Percentiles rank a stretch among this genome's conserved stretches.
Evolutionary conservation across 2,113 vertebrate species (phyloP).

Genomic region (Rhea pennata): DNA sequence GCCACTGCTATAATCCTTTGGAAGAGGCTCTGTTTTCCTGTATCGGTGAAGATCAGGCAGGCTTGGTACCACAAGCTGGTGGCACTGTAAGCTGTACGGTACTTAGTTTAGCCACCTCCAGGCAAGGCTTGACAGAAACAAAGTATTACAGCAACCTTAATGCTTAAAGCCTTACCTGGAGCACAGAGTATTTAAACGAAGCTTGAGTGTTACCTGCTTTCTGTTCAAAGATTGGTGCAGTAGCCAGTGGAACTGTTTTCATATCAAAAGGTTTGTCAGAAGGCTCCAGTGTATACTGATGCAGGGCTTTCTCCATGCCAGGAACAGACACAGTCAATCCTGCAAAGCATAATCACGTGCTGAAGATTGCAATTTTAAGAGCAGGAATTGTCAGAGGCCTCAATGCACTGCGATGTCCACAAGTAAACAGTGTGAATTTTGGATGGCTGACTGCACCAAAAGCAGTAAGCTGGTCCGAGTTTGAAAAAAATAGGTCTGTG

Average conservation of each 20-base stretch:
- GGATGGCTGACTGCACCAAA: not conserved
- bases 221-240: slow-evolving; percentile 87
- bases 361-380: not conserved
- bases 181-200: fast-evolving
- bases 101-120: not conserved
- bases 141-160: fast-evolving
- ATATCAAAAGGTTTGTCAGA: slow-evolving; percentile 96
- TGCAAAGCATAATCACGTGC: slow-evolving; percentile 35
- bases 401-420: not conserved
- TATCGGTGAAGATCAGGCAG: not conserved
- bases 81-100: fast-evolving
- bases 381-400: not conserved
- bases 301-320: slow-evolving; percentile 94
- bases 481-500: not conserved
- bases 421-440: fast-evolving
- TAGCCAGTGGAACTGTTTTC: slow-evolving; percentile 91
- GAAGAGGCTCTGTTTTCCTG: not conserved
- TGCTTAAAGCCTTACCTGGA: not conserved
- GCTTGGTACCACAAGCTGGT: not conserved
- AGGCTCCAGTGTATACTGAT: slow-evolving; percentile 95
- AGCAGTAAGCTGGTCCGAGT: not conserved
- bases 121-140: not conserved
- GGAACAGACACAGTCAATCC: slow-evolving; percentile 92
- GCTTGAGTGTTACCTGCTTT: slow-evolving; percentile 82
- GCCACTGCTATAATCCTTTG: not conserved